phyloP scores from a whole-genome alignment of 2,113 vertebrate genomes.

The Aviceda subcristata region DNA sequence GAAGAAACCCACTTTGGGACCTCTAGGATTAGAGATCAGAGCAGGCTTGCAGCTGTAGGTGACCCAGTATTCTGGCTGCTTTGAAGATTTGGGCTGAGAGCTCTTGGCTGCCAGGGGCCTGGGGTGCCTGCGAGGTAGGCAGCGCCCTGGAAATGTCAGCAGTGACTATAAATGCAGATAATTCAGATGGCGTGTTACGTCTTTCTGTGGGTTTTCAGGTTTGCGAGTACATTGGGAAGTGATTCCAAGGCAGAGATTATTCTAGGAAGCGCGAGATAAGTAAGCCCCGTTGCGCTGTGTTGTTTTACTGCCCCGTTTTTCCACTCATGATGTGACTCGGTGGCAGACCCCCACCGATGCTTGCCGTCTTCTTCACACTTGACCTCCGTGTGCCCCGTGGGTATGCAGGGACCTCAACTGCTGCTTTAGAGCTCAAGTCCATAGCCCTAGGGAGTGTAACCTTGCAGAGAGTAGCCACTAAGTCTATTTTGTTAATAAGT shows the following conservation, averaged over 20 bases:
- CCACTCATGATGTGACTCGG: fast-evolving
- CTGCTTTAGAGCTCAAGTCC: neutral
- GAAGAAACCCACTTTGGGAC: neutral
- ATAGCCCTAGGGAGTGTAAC: no score
- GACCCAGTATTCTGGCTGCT: neutral
- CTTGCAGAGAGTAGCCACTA: neutral
- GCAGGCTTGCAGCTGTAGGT: neutral
- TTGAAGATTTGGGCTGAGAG: neutral
- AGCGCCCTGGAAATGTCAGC: neutral
- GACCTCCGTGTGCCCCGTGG: fast-evolving
- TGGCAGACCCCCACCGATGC: neutral
- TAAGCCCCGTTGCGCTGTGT: neutral
- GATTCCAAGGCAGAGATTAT: neutral
- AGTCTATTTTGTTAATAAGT: no score
- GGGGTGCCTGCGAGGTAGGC: neutral
- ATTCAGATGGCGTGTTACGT: neutral
- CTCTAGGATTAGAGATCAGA: neutral
- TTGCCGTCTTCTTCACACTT: neutral
- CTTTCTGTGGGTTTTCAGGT: neutral
- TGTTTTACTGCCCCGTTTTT: fast-evolving
- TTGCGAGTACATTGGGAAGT: neutral
- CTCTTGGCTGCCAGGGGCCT: neutral
- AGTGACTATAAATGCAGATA: neutral
- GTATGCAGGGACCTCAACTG: fast-evolving
- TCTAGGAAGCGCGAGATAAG: neutral